Conservation (phyloP, 2,888 invertebrate genomes). For the Alloplasta piceator region DNA sequence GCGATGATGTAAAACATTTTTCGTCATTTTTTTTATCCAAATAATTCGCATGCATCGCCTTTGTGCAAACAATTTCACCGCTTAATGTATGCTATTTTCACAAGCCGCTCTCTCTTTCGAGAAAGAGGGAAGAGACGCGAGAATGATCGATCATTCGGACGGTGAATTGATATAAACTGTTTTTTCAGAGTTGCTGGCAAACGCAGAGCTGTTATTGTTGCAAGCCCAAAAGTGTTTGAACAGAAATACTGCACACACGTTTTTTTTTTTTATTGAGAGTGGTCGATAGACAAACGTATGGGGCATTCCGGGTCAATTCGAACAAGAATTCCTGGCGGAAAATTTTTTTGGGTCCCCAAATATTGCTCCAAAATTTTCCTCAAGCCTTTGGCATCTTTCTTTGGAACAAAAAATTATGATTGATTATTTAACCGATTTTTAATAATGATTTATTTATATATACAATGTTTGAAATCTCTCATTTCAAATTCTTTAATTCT, state of each 20-base stretch:
- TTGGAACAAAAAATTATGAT: too few species aligned
- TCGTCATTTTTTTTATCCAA: neutral
- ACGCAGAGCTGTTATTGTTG: slow-evolving; percentile 17
- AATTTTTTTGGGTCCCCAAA: too few species aligned
- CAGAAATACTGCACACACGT: slow-evolving; percentile 14
- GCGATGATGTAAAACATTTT: neutral
- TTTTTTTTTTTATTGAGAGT: slow-evolving; percentile 1
- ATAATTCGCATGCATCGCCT: slow-evolving; percentile 34
- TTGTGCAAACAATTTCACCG: slow-evolving; percentile 33
- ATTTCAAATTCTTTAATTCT: too few species aligned
- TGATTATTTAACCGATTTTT: too few species aligned
- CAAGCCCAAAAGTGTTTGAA: slow-evolving; percentile 33
- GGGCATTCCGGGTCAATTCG: too few species aligned
- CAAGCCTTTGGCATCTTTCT: too few species aligned
- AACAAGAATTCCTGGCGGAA: too few species aligned
- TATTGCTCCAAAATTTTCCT: too few species aligned
- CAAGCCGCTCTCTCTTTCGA: slow-evolving; percentile 2
- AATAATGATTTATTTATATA: too few species aligned
- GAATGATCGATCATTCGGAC: slow-evolving; percentile 32
- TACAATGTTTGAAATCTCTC: too few species aligned
- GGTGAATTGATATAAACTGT: slow-evolving; percentile 44
- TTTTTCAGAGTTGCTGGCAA: neutral
- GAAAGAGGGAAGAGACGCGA: neutral
- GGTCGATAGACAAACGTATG: neutral
- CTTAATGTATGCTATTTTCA: slow-evolving; percentile 51